phyloP scores from a whole-genome alignment of 2,888 invertebrate species.

The Sinelater perroti region DNA sequence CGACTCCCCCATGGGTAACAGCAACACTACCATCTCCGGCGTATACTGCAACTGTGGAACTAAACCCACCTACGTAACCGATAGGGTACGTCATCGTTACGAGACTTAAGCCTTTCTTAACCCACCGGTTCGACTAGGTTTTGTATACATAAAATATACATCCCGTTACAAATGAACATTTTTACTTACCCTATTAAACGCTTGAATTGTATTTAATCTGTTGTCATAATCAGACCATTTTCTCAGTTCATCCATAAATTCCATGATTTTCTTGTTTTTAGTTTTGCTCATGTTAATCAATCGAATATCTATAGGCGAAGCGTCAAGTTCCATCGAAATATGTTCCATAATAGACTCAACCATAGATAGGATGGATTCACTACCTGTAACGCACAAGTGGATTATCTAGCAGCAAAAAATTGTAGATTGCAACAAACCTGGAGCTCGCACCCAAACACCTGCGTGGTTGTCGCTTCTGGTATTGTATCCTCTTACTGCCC shows the following conservation, averaged over 20 bases:
- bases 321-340: constrained; percentile 64
- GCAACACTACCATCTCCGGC: constrained; percentile 76
- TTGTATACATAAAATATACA: constrained; percentile 51
- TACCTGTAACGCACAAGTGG: no score
- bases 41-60: constrained; percentile 73
- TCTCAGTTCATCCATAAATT: constrained; percentile 68
- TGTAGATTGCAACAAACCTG: no score
- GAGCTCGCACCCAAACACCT: constrained; percentile 72
- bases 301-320: constrained; percentile 69
- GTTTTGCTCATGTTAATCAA: constrained; percentile 62
- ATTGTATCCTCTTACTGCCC: constrained; percentile 60
- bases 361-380: constrained; percentile 71
- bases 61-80: constrained; percentile 62
- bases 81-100: constrained; percentile 75
- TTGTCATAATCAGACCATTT: constrained; percentile 66
- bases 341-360: constrained; percentile 75
- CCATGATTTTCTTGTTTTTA: constrained; percentile 56
- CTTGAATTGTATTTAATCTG: constrained; percentile 64
- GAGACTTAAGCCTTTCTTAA: constrained; percentile 76
- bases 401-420: no score
- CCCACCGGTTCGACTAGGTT: constrained; percentile 84
- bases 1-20: constrained; percentile 75
- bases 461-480: constrained; percentile 70
- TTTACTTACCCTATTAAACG: constrained; percentile 68
- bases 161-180: no score